Evolutionary conservation across 2,113 vertebrate genomes (phyloP).

Genomic region (Motacilla alba): DNA sequence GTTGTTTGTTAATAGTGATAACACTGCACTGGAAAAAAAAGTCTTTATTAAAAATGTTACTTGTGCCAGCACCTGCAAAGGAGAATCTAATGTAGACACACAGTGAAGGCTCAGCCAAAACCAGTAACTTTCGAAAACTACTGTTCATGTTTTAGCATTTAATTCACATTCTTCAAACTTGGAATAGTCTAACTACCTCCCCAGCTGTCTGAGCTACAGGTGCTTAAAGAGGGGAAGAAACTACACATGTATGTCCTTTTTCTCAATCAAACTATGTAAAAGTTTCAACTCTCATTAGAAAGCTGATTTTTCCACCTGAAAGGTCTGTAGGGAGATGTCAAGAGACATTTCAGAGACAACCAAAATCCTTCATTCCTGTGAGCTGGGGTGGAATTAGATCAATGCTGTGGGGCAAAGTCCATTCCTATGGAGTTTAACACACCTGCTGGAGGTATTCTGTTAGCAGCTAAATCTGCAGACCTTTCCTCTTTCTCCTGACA

Average conservation of each 20-base stretch:
- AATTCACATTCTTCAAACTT: not conserved
- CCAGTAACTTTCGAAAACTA: not conserved
- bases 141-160: not conserved
- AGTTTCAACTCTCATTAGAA: not conserved
- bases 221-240: not conserved
- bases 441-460: not conserved
- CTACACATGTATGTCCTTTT: accelerated
- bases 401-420: not conserved
- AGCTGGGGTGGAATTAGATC: not conserved
- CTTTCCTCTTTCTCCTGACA: not conserved
- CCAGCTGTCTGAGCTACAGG: not conserved
- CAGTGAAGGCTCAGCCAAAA: not conserved
- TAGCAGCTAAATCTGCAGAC: not conserved
- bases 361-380: accelerated
- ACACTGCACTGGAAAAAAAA: not conserved
- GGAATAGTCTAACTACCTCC: not conserved
- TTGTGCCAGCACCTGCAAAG: not conserved
- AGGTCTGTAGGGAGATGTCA: not conserved
- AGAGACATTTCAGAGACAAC: not conserved
- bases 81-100: not conserved
- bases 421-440: not conserved
- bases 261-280: not conserved
- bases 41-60: not conserved
- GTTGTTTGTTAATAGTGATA: not conserved
- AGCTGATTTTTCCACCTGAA: not conserved